A percentile compares a stretch with the other conserved stretches of the same genome.
Evolutionary conservation across 1,140 invertebrate genomes (phyloP).

Genomic region (Diprion similis): DNA sequence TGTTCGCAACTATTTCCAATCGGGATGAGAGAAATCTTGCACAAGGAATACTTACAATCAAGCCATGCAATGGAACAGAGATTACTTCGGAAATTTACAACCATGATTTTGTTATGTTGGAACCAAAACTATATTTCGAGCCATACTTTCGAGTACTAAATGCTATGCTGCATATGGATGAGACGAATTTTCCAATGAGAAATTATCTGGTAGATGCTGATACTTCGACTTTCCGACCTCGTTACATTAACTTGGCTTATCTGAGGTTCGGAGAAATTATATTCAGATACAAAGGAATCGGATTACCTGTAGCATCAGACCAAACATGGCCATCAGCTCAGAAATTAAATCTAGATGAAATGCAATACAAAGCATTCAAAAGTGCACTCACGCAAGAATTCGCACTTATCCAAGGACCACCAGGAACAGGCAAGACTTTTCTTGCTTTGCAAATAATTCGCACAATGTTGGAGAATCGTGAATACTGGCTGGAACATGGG

Average conservation of each 20-base stretch:
- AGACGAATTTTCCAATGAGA: conserved; percentile 34
- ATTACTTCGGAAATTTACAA: conserved; percentile 47
- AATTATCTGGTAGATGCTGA: background rate
- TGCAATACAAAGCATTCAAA: conserved; percentile 66
- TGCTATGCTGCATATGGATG: conserved; percentile 64
- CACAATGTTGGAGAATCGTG: conserved; percentile 64
- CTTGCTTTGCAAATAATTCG: conserved; percentile 72
- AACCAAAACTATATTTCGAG: conserved; percentile 73
- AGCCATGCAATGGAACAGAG: background rate
- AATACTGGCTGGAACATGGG: conserved; percentile 25
- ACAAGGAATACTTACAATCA: background rate
- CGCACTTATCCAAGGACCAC: conserved; percentile 71
- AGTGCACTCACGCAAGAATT: conserved; percentile 69
- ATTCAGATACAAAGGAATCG: too few relatives aligned
- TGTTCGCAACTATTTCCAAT: conserved; percentile 56
- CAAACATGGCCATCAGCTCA: conserved; percentile 26
- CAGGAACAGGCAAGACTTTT: conserved; percentile 70
- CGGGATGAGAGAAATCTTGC: conserved; percentile 36
- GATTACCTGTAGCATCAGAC: background rate
- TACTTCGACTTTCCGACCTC: background rate
- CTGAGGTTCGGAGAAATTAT: background rate
- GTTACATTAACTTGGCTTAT: background rate
- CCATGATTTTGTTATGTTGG: conserved; percentile 66
- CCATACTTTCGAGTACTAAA: conserved; percentile 71
- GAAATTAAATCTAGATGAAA: conserved; percentile 61